These are phyloP conservation scores for Megalopta genalis DNA, from an alignment of 1,140 invertebrate species.

Conservation along the genomic window DNA sequence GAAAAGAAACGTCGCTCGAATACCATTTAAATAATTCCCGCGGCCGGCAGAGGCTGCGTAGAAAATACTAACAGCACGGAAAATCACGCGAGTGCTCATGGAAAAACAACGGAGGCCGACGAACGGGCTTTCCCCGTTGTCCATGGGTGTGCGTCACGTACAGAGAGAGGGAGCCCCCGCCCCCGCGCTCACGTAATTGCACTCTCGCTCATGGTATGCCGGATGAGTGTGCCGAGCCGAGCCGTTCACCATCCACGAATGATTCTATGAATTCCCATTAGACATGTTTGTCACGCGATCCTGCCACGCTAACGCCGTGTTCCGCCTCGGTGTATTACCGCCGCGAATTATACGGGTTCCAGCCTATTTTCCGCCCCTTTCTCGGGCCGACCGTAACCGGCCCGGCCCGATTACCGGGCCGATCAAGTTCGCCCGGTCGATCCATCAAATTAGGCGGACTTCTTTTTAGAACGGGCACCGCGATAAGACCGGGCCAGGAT, in stretches of 20 bases:
- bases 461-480: neutral
- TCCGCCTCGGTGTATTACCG: conserved; percentile 20
- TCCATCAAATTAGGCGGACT: neutral
- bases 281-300: conserved; percentile 47
- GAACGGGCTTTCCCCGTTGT: too few species aligned
- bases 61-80: neutral
- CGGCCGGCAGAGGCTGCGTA: neutral
- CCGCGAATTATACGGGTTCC: conserved; percentile 17
- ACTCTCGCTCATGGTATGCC: neutral
- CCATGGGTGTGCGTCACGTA: neutral
- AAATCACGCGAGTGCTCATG: neutral
- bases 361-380: conserved; percentile 15
- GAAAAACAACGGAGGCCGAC: neutral
- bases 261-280: conserved; percentile 43
- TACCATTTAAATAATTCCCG: too few species aligned
- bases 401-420: neutral
- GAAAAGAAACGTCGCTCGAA: too few species aligned
- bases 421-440: too few species aligned
- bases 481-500: neutral
- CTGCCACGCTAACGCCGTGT: conserved; percentile 31
- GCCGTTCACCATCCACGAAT: conserved; percentile 37
- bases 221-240: conserved; percentile 17
- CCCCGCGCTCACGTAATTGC: conserved; percentile 19
- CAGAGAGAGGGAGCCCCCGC: neutral
- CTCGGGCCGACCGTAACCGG: neutral